phyloP scores from a whole-genome alignment of 2,797 vertebrate species.

The Mormyrus proboscirostris region DNA sequence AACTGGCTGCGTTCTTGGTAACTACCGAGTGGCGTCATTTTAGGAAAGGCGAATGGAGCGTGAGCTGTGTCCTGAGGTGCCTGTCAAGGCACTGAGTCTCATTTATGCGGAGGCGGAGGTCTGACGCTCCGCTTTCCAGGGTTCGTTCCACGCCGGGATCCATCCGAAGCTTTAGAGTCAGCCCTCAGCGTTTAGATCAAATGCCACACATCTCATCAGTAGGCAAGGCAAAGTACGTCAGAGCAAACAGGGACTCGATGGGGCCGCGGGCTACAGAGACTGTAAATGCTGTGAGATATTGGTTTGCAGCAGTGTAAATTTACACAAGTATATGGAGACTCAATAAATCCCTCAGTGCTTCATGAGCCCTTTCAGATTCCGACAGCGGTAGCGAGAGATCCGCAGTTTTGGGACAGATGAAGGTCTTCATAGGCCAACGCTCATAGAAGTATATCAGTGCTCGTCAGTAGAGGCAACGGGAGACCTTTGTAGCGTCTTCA shows the following conservation, averaged over 20 bases:
- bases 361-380: background rate
- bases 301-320: constrained; percentile 2
- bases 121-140: background rate
- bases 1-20: background rate
- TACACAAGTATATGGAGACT: background rate
- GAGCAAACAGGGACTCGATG: background rate
- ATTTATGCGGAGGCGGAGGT: background rate
- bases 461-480: background rate
- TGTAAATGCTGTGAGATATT: constrained; percentile 6
- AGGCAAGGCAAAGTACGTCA: background rate
- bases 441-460: background rate
- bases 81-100: background rate
- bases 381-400: background rate
- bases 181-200: background rate
- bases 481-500: background rate
- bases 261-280: background rate
- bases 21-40: background rate
- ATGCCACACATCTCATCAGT: background rate
- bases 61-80: background rate
- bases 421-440: background rate
- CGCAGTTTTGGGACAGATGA: background rate
- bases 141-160: background rate
- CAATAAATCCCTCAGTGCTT: background rate
- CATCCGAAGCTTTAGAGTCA: background rate
- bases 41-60: background rate